phyloP scores from a whole-genome alignment of 2,797 vertebrate genomes.

The Aeoliscus strigatus region DNA sequence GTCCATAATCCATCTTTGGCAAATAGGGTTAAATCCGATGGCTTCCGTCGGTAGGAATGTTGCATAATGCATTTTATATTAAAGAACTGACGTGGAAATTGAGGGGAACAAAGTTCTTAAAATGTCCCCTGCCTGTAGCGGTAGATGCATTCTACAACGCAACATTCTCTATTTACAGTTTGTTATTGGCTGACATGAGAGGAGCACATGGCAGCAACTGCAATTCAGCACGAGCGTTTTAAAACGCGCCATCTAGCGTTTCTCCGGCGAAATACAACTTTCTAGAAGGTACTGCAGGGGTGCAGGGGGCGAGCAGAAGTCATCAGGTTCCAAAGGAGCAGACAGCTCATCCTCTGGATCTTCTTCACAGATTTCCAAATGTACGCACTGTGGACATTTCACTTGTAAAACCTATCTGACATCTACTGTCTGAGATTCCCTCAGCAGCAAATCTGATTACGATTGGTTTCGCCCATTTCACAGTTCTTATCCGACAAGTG shows the following conservation, averaged over 20 bases:
- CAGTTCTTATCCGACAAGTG: slow-evolving; percentile 18
- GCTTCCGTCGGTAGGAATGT: neutral
- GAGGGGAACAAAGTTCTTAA: neutral
- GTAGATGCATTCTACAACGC: neutral
- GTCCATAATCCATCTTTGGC: slow-evolving; percentile 35
- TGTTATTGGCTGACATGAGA: slow-evolving; percentile 1
- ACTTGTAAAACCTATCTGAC: too few relatives aligned
- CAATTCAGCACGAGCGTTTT: neutral
- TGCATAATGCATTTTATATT: neutral
- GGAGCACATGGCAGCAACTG: slow-evolving; percentile 19
- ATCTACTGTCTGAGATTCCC: too few relatives aligned
- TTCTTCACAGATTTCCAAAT: neutral
- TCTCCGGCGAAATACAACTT: slow-evolving; percentile 27
- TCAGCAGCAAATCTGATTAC: neutral
- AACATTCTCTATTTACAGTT: neutral
- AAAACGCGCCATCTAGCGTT: slow-evolving; percentile 66
- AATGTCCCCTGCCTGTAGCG: neutral
- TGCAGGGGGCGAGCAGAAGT: slow-evolving; percentile 9
- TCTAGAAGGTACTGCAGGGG: slow-evolving; percentile 80
- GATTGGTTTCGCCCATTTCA: neutral
- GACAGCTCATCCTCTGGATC: slow-evolving; percentile 27
- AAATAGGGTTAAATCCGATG: slow-evolving; percentile 2
- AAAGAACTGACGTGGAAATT: neutral
- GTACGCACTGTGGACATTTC: too few relatives aligned
- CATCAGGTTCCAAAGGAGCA: slow-evolving; percentile 28